Percentiles rank a stretch among this genome's conserved stretches.
phyloP scores from a whole-genome alignment of 2,888 invertebrate species.

The Hermaeophaga mercurialis region DNA sequence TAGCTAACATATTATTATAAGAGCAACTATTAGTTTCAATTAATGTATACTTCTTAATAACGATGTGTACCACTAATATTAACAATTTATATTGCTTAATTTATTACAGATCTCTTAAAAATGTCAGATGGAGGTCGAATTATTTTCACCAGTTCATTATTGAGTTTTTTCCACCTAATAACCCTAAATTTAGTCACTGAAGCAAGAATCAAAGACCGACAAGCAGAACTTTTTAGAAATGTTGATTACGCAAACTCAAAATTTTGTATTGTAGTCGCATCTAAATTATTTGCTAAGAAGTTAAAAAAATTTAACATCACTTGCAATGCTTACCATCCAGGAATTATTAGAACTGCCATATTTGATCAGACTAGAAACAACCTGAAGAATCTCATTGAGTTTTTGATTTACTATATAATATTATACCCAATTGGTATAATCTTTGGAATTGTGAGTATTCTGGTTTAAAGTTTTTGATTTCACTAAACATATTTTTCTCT shows the following conservation, averaged over 20 bases:
- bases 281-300: conserved; percentile 21
- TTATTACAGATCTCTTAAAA: conserved; percentile 30
- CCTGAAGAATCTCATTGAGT: background rate
- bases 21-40: too few species aligned
- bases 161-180: background rate
- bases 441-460: conserved; percentile 4
- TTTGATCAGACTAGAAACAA: background rate
- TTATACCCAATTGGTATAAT: too few species aligned
- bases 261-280: conserved; percentile 4
- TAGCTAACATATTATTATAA: too few species aligned
- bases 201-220: background rate
- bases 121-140: conserved; percentile 27
- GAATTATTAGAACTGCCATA: conserved; percentile 11
- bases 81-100: too few species aligned
- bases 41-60: too few species aligned
- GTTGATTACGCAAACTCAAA: conserved; percentile 11
- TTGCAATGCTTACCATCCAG: conserved; percentile 22
- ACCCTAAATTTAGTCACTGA: background rate
- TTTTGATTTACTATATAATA: too few species aligned
- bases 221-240: background rate
- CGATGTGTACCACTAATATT: too few species aligned
- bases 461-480: too few species aligned
- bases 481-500: too few species aligned
- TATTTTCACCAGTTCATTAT: conserved; percentile 32
- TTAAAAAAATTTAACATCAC: conserved; percentile 17